Evolutionary conservation across 1,140 invertebrate species (phyloP).

Genomic region (Drosophila obscura): DNA sequence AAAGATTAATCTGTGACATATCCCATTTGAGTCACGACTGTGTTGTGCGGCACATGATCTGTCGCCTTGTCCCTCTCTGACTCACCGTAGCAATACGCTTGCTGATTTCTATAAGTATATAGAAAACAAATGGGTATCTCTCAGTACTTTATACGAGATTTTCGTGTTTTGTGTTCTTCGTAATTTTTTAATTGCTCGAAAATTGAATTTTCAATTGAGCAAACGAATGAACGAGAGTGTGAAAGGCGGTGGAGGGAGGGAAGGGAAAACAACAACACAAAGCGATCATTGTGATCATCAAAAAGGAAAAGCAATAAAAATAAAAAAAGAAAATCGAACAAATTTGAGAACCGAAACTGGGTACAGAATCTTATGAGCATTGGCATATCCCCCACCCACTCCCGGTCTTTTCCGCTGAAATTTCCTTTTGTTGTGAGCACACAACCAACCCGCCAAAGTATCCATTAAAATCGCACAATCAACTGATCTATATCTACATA

Average conservation of each 20-base stretch:
- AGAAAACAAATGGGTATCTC: conserved; percentile 10
- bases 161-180: conserved; percentile 63
- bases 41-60: conserved; percentile 49
- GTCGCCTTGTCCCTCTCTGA: conserved; percentile 8
- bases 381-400: conserved; percentile 7
- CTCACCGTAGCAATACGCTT: conserved; percentile 28
- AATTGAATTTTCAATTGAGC: conserved; percentile 72
- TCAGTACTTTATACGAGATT: conserved; percentile 23
- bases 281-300: not conserved
- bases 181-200: conserved; percentile 75
- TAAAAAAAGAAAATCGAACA: conserved; percentile 14
- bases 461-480: conserved; percentile 61
- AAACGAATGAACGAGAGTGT: not conserved
- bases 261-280: conserved; percentile 7
- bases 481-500: conserved; percentile 19
- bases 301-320: conserved; percentile 26
- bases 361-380: conserved; percentile 32
- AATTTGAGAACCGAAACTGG: conserved; percentile 22
- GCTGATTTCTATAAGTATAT: not conserved
- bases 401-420: not conserved
- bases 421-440: conserved; percentile 32
- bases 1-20: conserved; percentile 35
- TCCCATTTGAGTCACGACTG: conserved; percentile 58
- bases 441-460: conserved; percentile 23
- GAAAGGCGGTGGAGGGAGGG: conserved; percentile 32